Percentiles rank a stretch among this genome's conserved stretches.
Conservation (phyloP, 2,113 vertebrate genomes). For the Psilopsiagon aurifrons region DNA sequence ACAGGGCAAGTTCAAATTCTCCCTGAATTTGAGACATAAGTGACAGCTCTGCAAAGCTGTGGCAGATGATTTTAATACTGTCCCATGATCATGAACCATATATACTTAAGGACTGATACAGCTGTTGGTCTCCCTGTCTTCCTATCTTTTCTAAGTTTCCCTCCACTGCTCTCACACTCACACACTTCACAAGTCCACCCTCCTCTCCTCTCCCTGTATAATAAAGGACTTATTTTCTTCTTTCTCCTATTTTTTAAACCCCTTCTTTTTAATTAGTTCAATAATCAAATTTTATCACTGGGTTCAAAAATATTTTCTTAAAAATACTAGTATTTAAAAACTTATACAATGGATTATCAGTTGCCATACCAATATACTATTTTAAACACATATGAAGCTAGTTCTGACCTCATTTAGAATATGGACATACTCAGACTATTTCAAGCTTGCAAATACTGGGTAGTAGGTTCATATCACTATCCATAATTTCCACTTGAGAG, state of each 20-base stretch:
- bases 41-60: neutral
- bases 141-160: neutral
- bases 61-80: neutral
- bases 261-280: neutral
- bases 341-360: neutral
- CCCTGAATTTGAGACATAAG: neutral
- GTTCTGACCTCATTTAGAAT: neutral
- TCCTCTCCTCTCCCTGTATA: neutral
- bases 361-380: neutral
- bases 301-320: neutral
- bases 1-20: neutral
- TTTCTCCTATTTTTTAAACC: neutral
- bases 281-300: neutral
- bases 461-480: neutral
- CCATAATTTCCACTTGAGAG: neutral
- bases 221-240: neutral
- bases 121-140: neutral
- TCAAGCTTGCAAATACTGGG: neutral
- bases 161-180: neutral
- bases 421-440: neutral
- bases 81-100: neutral
- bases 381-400: neutral
- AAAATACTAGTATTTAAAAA: neutral
- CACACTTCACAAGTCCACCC: neutral
- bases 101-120: neutral